Base-by-base conservation (phyloP, 2,113 vertebrate genomes). In the Dryoscopus gambensis region DNA sequence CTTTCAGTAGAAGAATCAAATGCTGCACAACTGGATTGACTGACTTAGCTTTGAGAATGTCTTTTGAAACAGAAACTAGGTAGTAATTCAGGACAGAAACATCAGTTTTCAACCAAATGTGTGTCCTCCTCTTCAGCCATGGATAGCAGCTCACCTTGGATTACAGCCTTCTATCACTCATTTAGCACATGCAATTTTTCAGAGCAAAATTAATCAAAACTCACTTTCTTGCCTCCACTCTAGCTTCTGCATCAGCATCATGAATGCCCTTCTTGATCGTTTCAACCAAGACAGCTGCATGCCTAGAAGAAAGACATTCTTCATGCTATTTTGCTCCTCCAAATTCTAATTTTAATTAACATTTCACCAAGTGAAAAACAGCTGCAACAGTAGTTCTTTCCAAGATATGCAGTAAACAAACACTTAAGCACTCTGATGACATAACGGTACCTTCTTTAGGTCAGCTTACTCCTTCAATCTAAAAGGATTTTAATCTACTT, bases 251-350 rank as follows among this genome's bases (percentile, higher is more conserved):
- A 97, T 99, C 99, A 15, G 99, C 99, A 97, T 99, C 99, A 97
- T 98, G 98, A 97, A 99, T 98, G 95, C 99, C 99, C 91, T 99
- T 99, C 97, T 99, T 99, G 96, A 99, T 99, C 68, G 99, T 99
- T 95, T 99, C 99, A 87, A 99, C 99, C 95, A 99, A 95, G 95
- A 99, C 99, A 30, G 99, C 98, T 60, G 98, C 99, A 76, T 99
- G 99, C 97, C 99, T 99, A 95, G 22, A 95, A 95, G 47, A 93
- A 14, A 96, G 57, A 97, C 52, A 95, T 76, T 80, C 17, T 65
- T 96, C 59, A 89, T 50, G 28, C 12, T 47, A 37, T 87, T 93
- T 92, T 84, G 53, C 44, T 70, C 57, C 22, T 67, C 13, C 67
- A 87, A 87, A 64, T 50, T 42, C 24, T 47, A 68, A 81, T n/a